A percentile compares a stretch with the other conserved stretches of the same genome.
Evolutionary conservation across 2,888 invertebrate genomes (phyloP).

Genomic region (Oligia fasciuncula): DNA sequence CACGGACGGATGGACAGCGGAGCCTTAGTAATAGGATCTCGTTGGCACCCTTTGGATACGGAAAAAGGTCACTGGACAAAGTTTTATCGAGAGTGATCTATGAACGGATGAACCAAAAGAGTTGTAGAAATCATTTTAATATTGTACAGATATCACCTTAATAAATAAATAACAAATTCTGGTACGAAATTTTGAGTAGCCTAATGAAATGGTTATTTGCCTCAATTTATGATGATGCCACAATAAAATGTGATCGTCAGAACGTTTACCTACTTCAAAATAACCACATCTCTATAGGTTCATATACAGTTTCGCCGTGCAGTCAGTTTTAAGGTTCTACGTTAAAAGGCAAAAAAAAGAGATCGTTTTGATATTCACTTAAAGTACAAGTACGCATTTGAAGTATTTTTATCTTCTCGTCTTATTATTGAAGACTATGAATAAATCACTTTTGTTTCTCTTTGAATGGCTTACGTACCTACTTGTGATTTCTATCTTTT

Average conservation of each 20-base stretch:
- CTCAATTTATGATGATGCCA: neutral
- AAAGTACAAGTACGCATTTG: constrained; percentile 16
- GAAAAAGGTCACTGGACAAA: neutral
- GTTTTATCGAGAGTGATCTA: neutral
- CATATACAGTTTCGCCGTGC: neutral
- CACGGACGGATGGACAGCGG: neutral
- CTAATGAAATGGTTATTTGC: neutral
- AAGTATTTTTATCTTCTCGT: constrained; percentile 26
- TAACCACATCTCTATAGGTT: neutral
- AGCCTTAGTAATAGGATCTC: neutral
- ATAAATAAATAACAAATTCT: neutral
- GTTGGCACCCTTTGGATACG: neutral
- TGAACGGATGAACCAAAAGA: neutral
- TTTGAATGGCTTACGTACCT: constrained; percentile 18
- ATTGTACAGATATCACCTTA: neutral
- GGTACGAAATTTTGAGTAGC: neutral
- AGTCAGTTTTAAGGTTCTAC: neutral
- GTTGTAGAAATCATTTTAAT: neutral
- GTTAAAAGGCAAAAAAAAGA: neutral
- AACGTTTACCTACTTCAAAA: neutral
- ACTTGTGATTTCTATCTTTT: constrained; percentile 18
- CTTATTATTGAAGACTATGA: constrained; percentile 18
- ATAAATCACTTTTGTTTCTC: constrained; percentile 18
- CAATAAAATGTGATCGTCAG: neutral
- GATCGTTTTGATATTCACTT: constrained; percentile 40